Conservation (phyloP, 2,113 vertebrate genomes). For the Machaerirhynchus nigripectus region DNA sequence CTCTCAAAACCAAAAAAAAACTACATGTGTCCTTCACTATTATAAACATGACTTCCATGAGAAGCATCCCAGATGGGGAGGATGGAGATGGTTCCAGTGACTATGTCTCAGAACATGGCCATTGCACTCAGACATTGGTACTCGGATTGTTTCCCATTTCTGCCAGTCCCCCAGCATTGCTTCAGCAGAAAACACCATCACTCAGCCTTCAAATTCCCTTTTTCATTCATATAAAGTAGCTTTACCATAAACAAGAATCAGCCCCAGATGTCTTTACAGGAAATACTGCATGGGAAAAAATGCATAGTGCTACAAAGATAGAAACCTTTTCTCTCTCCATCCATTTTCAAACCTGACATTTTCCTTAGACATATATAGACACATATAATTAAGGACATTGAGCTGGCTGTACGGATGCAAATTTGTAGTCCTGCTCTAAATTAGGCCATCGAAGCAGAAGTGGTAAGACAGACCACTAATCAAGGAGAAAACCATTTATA, state of each 20-base stretch:
- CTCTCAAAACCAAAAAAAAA: neutral
- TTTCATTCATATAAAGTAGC: neutral
- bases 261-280: slow-evolving; percentile 5
- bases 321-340: neutral
- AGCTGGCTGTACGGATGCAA: neutral
- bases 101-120: neutral
- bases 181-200: neutral
- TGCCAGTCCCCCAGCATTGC: neutral
- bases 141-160: neutral
- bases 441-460: neutral
- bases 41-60: neutral
- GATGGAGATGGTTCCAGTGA: neutral
- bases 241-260: neutral
- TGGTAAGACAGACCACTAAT: slow-evolving; percentile 4
- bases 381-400: slow-evolving; percentile 41
- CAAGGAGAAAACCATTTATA: slow-evolving; percentile 1
- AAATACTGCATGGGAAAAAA: neutral
- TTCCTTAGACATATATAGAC: slow-evolving; percentile 23
- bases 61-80: neutral
- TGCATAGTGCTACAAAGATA: slow-evolving; percentile 36
- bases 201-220: neutral
- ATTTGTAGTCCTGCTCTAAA: slow-evolving; percentile 21
- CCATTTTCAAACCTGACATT: slow-evolving; percentile 59
- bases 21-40: neutral
- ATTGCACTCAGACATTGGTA: neutral